These are phyloP conservation scores for Habrosyne pyritoides DNA, from an alignment of 2,888 invertebrate species.

Conservation along the genomic window DNA sequence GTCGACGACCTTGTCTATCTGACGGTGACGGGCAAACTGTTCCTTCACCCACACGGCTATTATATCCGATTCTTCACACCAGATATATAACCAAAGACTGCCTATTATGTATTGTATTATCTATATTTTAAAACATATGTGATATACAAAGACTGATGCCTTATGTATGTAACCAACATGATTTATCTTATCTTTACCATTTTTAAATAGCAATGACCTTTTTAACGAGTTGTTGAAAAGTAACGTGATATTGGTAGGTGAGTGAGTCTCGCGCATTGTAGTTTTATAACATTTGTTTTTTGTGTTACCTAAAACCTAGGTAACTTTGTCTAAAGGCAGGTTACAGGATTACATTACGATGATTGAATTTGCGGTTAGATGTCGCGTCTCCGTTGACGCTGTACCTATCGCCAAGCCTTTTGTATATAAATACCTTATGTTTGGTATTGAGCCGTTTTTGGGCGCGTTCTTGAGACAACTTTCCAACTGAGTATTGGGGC, in stretches of 20 bases:
- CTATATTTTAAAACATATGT: constrained; percentile 19
- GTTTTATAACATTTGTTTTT: constrained; percentile 16
- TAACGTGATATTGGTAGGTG: constrained; percentile 13
- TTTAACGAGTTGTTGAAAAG: constrained; percentile 21
- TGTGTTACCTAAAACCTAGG: constrained; percentile 9
- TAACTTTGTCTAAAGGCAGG: constrained; percentile 10
- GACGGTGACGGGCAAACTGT: constrained; percentile 59
- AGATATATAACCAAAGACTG: constrained; percentile 21
- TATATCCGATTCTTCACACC: constrained; percentile 55
- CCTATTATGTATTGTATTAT: constrained; percentile 2
- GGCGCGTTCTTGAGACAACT: constrained; percentile 52
- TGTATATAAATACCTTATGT: constrained; percentile 28
- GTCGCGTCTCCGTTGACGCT: constrained; percentile 12
- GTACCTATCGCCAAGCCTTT: constrained; percentile 24
- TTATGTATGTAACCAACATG: constrained; percentile 29
- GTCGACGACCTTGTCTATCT: constrained; percentile 67
- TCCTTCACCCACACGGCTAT: constrained; percentile 56
- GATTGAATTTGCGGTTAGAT: constrained; percentile 21
- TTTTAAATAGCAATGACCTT: constrained; percentile 46
- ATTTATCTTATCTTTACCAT: constrained; percentile 38
- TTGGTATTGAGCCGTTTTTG: constrained; percentile 55
- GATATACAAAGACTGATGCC: constrained; percentile 24
- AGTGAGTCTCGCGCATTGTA: constrained; percentile 15
- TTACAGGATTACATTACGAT: constrained; percentile 27
- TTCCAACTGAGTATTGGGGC: constrained; percentile 60